Base-by-base conservation (phyloP, 2,113 vertebrate species). In the Trichomycterus rosablanca region DNA sequence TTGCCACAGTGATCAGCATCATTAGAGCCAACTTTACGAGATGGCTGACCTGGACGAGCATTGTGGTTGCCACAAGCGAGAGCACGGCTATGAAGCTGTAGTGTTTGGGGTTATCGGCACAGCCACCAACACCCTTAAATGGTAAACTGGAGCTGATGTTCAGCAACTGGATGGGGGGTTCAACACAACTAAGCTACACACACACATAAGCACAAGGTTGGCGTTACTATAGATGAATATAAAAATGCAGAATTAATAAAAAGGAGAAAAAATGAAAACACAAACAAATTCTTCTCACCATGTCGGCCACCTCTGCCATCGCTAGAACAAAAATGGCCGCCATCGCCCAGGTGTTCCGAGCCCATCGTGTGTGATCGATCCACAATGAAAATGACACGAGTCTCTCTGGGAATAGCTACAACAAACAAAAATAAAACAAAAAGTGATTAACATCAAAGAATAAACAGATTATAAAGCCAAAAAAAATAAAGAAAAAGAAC, bases 21-120 rank as follows among this genome's bases (percentile, higher is more conserved):
- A 97, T 97, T 63, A 97, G 92, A 0, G 90, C 91, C 63, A 97
- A 82, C 77, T 97, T 97, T 63, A 96, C 89, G 83, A 95, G 88
- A 80, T 97, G 94, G 84, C 93, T 95, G 80, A 93, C 91, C 78
- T 97, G 95, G 43, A 98, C 90, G 74, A 98, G 80, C 94, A 95
- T 93, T 74, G 88, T 84, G 32, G 90, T 88, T 48, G 93, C 92
- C 2, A 97, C 84, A 19, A 97, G 90, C 0, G 89, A 89, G 78
- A 95, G 80, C 64, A 95, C 85, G 0, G 91, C 85, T 0, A 96
- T 90, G 51, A 88, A 93, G 82, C 81, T 92, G 87, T 94, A 96
- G 70, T 97, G 90, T 26, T 93, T 91, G 39, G 92, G 94, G 76
- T 95, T 90, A 42, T 88, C 83, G 1, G 80, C 67, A 0, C 94